Base-by-base conservation (phyloP, 2,888 invertebrate genomes). In the Nomada fabriciana region DNA sequence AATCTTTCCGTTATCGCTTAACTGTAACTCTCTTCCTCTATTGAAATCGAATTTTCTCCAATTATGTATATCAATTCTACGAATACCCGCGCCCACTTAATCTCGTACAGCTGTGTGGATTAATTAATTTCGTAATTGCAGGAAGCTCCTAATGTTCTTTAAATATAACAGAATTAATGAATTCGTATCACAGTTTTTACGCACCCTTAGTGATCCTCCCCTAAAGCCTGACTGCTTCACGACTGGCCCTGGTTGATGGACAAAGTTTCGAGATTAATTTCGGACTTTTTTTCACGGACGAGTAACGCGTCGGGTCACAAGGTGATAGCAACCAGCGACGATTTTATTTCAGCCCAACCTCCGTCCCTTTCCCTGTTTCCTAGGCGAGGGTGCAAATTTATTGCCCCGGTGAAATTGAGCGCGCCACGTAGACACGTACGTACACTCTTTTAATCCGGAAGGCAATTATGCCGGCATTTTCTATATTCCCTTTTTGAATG, bases 391-490 rank as follows among this genome's bases (percentile, higher is more conserved):
- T 67, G 67, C 64, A 61, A 82, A 86, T 86, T 86, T 86, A 86
- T 86, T 67, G 71, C 71, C 70, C 7, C 50, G 63, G 57, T 68
- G 74, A 84, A 84, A 86, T 84, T 86, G 81, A 80, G 68, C 74
- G 59, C 36, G 70, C 78, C 73, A 81, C 67, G 57, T 64, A 83
- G 74, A 72, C 76, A 61, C 74, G 36, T 42, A 50, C 65, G 53
- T 61, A 72, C 63, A 65, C 80, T 84, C 80, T 85, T 87, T 87
- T 85, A 80, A 83, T 82, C 82, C 85, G 60, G 70, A 59, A 73
- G 73, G 84, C 81, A 87, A 87, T 87, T 87, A 87, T 82, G 76
- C 74, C 50, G 63, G 78, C 74, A 74, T 85, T 87, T 87, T 86
- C 80, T 84, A 75, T 85, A 83, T 87, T 82, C 83, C 52, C 77